Conservation (phyloP, 2,797 vertebrate species). For the Anabacerthia variegaticeps region DNA sequence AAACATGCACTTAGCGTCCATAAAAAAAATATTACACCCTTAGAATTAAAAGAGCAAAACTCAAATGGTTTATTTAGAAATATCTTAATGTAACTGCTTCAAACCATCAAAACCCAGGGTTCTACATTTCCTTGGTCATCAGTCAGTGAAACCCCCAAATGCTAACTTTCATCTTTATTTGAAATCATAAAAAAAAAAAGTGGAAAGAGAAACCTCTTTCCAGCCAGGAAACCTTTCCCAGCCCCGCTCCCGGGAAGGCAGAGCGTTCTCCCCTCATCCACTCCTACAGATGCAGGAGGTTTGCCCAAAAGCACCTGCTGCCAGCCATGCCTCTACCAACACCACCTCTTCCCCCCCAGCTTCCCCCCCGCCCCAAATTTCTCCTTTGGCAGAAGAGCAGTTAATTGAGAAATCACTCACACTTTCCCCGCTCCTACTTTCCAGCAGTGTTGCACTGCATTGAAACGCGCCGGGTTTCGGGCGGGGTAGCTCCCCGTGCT, state of each 20-base stretch:
- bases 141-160: background rate
- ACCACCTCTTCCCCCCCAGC: background rate
- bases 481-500: fast-evolving
- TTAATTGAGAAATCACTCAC: background rate
- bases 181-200: background rate
- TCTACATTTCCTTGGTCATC: background rate
- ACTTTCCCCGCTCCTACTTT: fast-evolving
- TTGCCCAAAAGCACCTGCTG: background rate
- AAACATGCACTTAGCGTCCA: background rate
- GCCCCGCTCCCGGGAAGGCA: fast-evolving
- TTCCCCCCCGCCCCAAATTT: background rate
- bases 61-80: background rate
- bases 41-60: background rate
- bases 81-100: background rate
- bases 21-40: background rate
- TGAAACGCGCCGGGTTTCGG: background rate
- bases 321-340: background rate
- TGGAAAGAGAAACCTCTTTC: background rate
- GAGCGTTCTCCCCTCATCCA: fast-evolving
- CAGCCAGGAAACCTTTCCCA: background rate
- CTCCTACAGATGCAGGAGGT: background rate
- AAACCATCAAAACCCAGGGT: background rate
- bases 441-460: background rate
- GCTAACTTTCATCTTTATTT: background rate
- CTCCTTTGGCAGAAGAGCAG: background rate